Evolutionary conservation across 2,888 invertebrate species (phyloP), one percentile per base, ranked within the genome.

Genomic region (Adineta ricciae): DNA sequence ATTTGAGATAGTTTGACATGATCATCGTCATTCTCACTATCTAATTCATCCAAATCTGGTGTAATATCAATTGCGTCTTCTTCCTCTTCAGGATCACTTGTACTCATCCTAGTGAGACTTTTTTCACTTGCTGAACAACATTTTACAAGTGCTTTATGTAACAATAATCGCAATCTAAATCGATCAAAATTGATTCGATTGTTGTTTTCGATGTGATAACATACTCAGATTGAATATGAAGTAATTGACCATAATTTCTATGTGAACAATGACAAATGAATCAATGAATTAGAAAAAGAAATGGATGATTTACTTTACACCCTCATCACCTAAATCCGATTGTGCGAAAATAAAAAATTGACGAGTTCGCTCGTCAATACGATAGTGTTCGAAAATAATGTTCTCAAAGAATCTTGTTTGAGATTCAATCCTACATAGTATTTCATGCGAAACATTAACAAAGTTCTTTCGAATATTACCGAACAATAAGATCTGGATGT

Each of bases 191-290:
- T n/a, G 0, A 14, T 27, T 27, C 5, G 8, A 14, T 56, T 2
- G n/a, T 11, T 0, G n/a, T 27, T 5, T 27, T 27, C 27, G 0
- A 11, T n/a, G 16, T 73, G 46, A 46, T 46, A 46, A 46, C 46
- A 46, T 78, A 78, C 78, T 78, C 78, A 41, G 78, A 78, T 78
- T 78, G 78, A 78, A n/a, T 41, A 78, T 24, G 38, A 41, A 78
- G 41, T 41, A 78, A 78, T 78, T 78, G 38, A 1, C 78, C 78
- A 32, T 41, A 78, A 41, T 78, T 78, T 38, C 64, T 64, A 64
- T 46, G 11, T 46, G 11, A 46, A 46, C 11, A 46, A 8, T 46
- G n/a, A n/a, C 46, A 46, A 46, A 46, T 46, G 5, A 11, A 46
- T 46, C 46, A 46, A 46, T 46, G 11, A 46, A 46, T 46, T 46